Percentiles rank a stretch among this genome's conserved stretches.
phyloP scores from a whole-genome alignment of 2,888 invertebrate genomes.

The Caenorhabditis sp. region DNA sequence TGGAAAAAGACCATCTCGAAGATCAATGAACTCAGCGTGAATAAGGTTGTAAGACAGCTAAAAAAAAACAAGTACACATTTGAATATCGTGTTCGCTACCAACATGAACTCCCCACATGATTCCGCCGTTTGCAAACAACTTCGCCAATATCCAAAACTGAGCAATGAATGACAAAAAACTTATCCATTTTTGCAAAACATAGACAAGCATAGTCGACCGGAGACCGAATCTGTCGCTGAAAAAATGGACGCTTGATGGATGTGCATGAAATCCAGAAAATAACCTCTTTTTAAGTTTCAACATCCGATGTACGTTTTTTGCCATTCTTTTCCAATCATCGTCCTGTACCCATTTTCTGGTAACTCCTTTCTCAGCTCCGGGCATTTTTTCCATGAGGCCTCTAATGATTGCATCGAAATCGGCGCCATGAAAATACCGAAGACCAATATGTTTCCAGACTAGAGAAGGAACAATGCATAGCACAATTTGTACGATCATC shows the following conservation, averaged over 20 bases:
- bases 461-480: slow-evolving; percentile 35
- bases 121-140: slow-evolving; percentile 19
- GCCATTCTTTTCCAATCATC: slow-evolving; percentile 15
- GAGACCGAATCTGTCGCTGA: slow-evolving; percentile 21
- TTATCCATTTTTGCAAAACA: slow-evolving; percentile 28
- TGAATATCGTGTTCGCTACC: background rate
- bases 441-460: slow-evolving; percentile 29
- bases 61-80: background rate
- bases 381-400: slow-evolving; percentile 10
- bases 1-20: slow-evolving; percentile 23
- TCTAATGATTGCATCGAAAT: slow-evolving; percentile 18
- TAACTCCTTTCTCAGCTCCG: slow-evolving; percentile 4
- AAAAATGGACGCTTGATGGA: background rate
- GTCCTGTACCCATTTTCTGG: slow-evolving; percentile 6
- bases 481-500: slow-evolving; percentile 38
- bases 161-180: slow-evolving; percentile 9
- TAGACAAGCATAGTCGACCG: slow-evolving; percentile 26
- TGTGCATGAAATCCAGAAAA: too few species aligned
- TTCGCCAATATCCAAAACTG: slow-evolving; percentile 30
- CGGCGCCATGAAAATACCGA: slow-evolving; percentile 23
- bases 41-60: slow-evolving; percentile 32
- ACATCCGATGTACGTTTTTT: slow-evolving; percentile 9
- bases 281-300: slow-evolving; percentile 23
- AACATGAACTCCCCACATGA: slow-evolving; percentile 39
- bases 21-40: slow-evolving; percentile 20